Conservation (phyloP, 2,113 vertebrate genomes). For the Micromys minutus region DNA sequence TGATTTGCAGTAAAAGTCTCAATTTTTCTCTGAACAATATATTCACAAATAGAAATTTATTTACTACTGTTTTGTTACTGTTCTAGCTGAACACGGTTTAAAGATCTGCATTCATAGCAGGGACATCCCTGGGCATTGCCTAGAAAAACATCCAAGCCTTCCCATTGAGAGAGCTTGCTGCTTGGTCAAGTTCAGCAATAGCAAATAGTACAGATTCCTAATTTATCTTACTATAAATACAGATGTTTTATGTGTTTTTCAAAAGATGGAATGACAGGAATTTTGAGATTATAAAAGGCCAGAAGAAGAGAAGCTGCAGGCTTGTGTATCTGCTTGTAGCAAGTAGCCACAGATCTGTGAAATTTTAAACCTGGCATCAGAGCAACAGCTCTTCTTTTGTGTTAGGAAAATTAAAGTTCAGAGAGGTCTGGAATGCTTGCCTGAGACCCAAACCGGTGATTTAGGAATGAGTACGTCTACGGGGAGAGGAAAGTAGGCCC, state of each 20-base stretch:
- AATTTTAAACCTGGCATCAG: neutral
- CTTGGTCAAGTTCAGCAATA: neutral
- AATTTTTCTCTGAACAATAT: neutral
- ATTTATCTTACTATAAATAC: slow-evolving; percentile 1
- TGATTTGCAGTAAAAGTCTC: neutral
- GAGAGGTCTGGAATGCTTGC: neutral
- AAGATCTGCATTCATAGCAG: neutral
- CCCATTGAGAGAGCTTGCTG: no score
- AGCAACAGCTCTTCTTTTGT: neutral
- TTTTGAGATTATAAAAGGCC: neutral
- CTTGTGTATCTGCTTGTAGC: neutral
- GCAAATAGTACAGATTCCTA: neutral
- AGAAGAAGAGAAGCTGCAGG: neutral
- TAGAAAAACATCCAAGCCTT: neutral
- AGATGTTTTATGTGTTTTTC: neutral
- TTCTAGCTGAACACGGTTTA: neutral
- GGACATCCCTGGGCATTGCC: neutral
- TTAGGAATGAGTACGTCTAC: neutral
- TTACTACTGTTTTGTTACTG: neutral
- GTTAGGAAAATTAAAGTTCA: neutral
- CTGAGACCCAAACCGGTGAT: neutral
- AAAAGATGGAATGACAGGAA: neutral
- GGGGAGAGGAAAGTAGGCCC: neutral
- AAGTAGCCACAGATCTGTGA: neutral
- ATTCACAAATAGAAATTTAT: neutral